phyloP scores from a whole-genome alignment of 2,888 invertebrate genomes.

The Drosophila seclusa region DNA sequence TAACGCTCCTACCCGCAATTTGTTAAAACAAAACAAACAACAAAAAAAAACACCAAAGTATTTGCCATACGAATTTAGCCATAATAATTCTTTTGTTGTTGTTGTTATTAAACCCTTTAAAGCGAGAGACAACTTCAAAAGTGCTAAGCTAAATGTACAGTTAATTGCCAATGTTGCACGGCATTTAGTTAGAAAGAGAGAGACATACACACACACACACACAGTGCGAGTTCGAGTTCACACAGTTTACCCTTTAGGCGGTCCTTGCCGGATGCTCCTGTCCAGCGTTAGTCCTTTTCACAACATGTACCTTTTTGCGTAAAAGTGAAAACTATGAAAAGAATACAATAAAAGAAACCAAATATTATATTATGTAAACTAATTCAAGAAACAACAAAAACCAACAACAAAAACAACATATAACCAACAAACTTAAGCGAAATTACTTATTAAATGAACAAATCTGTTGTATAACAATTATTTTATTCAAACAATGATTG shows the following conservation, averaged over 20 bases:
- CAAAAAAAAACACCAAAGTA: conserved; percentile 69
- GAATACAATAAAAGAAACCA: conserved; percentile 76
- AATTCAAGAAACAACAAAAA: conserved; percentile 32
- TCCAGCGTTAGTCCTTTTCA: conserved; percentile 76
- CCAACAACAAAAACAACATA: conserved; percentile 30
- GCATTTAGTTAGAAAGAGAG: conserved; percentile 57
- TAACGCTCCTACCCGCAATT: conserved; percentile 24
- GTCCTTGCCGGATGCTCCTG: conserved; percentile 46
- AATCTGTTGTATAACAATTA: conserved; percentile 60
- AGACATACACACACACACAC: conserved; percentile 4
- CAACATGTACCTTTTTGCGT: conserved; percentile 81
- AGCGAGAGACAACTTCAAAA: conserved; percentile 17
- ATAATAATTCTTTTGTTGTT: conserved; percentile 28
- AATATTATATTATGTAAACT: conserved; percentile 58
- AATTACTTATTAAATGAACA: conserved; percentile 26
- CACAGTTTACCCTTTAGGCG: conserved; percentile 39
- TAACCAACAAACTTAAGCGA: conserved; percentile 42
- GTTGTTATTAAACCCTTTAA: conserved; percentile 9
- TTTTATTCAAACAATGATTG: conserved; percentile 52
- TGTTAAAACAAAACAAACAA: conserved; percentile 49
- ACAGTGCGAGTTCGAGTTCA: not conserved
- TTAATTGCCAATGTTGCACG: conserved; percentile 55
- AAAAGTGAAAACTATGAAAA: conserved; percentile 79
- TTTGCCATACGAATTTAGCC: conserved; percentile 80
- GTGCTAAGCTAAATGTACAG: conserved; percentile 63